Evolutionary conservation across 1,140 invertebrate species (phyloP).

Genomic region (Drosophila tsacasi): DNA sequence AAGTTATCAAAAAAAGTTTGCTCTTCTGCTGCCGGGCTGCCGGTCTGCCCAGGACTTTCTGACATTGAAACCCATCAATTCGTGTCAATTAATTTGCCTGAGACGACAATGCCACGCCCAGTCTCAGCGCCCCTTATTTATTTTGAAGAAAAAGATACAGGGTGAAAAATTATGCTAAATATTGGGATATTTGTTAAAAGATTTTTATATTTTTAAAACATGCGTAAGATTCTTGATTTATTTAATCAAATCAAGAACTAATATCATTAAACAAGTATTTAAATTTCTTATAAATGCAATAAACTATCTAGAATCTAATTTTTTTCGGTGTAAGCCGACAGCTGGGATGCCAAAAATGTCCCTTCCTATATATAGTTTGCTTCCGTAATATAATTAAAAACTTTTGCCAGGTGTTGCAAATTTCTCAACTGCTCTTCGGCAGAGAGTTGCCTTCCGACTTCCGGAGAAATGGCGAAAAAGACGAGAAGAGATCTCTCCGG

Average conservation of each 20-base stretch:
- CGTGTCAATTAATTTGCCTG: constrained; percentile 81
- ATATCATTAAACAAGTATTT: not conserved
- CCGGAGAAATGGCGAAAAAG: constrained; percentile 53
- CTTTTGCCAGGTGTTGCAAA: constrained; percentile 83
- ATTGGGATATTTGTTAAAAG: too few species aligned
- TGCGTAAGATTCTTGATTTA: not conserved
- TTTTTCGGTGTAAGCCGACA: constrained; percentile 30
- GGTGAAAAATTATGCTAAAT: not conserved
- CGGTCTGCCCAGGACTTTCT: constrained; percentile 46
- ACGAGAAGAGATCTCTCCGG: constrained; percentile 46
- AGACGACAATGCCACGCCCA: constrained; percentile 61
- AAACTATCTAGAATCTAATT: rapidly evolving
- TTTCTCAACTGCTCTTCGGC: constrained; percentile 60
- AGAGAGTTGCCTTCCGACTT: constrained; percentile 60
- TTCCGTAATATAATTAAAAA: constrained; percentile 82
- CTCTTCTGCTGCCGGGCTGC: constrained; percentile 21
- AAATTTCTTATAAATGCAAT: not conserved
- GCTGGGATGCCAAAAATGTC: constrained; percentile 68
- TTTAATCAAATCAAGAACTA: not conserved
- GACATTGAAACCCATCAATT: constrained; percentile 81
- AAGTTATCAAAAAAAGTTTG: constrained; percentile 73
- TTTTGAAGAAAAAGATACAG: not conserved
- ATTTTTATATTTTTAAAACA: too few species aligned
- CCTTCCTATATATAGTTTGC: constrained; percentile 50
- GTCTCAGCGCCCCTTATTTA: constrained; percentile 12